A percentile compares a stretch with the other conserved stretches of the same genome.
phyloP scores from a whole-genome alignment of 2,888 invertebrate species.

The Apodemia zela region DNA sequence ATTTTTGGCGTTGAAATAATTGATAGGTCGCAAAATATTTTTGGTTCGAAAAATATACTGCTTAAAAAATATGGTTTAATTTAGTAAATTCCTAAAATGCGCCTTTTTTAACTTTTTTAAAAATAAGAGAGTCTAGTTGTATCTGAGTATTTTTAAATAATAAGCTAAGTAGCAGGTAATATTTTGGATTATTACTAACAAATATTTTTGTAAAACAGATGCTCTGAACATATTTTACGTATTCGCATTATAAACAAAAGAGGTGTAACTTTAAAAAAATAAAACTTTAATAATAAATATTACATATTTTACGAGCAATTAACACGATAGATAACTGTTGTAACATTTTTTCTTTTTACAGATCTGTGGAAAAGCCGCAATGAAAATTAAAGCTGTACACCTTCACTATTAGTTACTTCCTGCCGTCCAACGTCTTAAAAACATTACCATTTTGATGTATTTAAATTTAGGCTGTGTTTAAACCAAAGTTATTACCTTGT shows the following conservation, averaged over 20 bases:
- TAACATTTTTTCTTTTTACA: conserved; percentile 7
- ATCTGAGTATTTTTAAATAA: too few species aligned
- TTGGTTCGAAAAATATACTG: too few species aligned
- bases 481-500: background rate
- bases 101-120: too few species aligned
- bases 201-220: background rate
- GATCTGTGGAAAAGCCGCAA: conserved; percentile 4
- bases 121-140: too few species aligned
- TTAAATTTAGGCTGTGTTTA: background rate
- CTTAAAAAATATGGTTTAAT: too few species aligned
- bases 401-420: conserved; percentile 6
- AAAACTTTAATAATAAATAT: background rate
- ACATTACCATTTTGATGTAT: conserved; percentile 5
- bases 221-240: background rate
- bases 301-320: background rate
- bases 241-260: background rate
- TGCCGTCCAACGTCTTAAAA: conserved; percentile 12
- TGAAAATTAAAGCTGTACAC: conserved; percentile 9
- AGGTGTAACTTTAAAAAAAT: background rate
- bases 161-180: too few species aligned
- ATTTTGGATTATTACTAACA: too few species aligned
- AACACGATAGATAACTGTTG: background rate
- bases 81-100: too few species aligned
- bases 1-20: too few species aligned
- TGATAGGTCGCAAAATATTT: too few species aligned